These are phyloP conservation scores for Epinephelus cyanopodus DNA, from an alignment of 2,113 vertebrate genomes.

Conservation along the genomic window DNA sequence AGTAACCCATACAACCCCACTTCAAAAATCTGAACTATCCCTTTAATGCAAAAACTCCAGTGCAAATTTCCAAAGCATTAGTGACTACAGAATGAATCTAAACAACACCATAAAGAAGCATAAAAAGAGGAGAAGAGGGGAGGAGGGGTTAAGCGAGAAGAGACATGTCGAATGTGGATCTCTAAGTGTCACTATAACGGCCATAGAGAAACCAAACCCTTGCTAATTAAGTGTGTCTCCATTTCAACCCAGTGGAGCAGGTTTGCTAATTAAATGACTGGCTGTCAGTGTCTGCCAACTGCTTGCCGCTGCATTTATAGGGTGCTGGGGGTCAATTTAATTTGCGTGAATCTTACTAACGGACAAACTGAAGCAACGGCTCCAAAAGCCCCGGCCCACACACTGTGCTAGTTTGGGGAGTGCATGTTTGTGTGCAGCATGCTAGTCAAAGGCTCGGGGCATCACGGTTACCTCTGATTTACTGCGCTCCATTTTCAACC, in stretches of 20 bases:
- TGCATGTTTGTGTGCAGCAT: background rate
- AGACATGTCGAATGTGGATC: slow-evolving; percentile 28
- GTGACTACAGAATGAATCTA: background rate
- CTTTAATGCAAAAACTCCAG: background rate
- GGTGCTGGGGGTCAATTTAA: slow-evolving; percentile 66
- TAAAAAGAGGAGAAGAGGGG: background rate
- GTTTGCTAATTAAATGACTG: slow-evolving; percentile 73
- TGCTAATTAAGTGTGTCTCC: slow-evolving; percentile 63
- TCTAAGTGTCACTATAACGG: slow-evolving; percentile 32
- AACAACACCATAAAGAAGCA: background rate
- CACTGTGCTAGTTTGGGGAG: slow-evolving; percentile 19
- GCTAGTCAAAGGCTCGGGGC: slow-evolving; percentile 17
- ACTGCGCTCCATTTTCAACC: background rate
- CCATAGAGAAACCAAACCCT: slow-evolving; percentile 55
- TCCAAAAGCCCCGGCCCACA: slow-evolving; percentile 53
- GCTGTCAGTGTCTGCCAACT: slow-evolving; percentile 61
- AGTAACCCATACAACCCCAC: no score
- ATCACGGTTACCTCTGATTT: background rate
- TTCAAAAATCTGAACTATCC: no score
- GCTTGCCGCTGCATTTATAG: slow-evolving; percentile 62
- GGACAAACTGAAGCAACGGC: slow-evolving; percentile 58
- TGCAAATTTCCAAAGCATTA: background rate
- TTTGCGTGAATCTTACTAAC: slow-evolving; percentile 69
- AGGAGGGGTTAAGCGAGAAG: background rate
- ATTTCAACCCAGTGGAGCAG: slow-evolving; percentile 55